Evolutionary conservation across 2,113 vertebrate genomes (phyloP).

Genomic region (Lagopus muta): DNA sequence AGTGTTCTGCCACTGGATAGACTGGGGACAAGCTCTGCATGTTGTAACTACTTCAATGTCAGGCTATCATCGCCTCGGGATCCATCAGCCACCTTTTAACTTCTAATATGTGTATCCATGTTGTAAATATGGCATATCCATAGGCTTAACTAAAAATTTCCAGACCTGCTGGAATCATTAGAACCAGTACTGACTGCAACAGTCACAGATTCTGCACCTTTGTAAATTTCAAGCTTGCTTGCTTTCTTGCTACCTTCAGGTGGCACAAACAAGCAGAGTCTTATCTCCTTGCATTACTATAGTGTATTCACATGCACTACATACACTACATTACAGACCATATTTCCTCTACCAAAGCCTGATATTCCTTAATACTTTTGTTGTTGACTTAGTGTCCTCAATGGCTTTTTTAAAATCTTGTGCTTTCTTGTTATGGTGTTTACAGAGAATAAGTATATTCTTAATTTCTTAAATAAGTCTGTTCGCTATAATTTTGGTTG

Average conservation of each 20-base stretch:
- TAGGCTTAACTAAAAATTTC: background rate
- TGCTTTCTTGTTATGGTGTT: background rate
- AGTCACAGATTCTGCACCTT: background rate
- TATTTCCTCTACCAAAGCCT: background rate
- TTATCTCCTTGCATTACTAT: background rate
- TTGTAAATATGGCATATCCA: background rate
- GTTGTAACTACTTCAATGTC: background rate
- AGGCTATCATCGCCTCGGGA: background rate
- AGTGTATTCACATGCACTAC: background rate
- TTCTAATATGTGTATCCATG: background rate
- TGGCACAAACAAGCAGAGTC: background rate
- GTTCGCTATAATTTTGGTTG: background rate
- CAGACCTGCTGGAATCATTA: background rate
- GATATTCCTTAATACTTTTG: background rate
- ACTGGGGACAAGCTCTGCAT: background rate
- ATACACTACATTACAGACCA: background rate
- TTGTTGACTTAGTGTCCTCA: background rate
- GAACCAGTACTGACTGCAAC: background rate
- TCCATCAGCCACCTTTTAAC: background rate
- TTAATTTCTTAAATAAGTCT: background rate
- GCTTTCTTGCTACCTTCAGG: constrained; percentile 17
- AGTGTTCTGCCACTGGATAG: background rate
- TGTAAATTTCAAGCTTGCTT: constrained; percentile 20
- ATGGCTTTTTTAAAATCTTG: background rate
- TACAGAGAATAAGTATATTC: background rate